Percentiles rank a stretch among this genome's conserved stretches.
Evolutionary conservation across 2,888 invertebrate genomes (phyloP).

Genomic region (Tinea pellionella): DNA sequence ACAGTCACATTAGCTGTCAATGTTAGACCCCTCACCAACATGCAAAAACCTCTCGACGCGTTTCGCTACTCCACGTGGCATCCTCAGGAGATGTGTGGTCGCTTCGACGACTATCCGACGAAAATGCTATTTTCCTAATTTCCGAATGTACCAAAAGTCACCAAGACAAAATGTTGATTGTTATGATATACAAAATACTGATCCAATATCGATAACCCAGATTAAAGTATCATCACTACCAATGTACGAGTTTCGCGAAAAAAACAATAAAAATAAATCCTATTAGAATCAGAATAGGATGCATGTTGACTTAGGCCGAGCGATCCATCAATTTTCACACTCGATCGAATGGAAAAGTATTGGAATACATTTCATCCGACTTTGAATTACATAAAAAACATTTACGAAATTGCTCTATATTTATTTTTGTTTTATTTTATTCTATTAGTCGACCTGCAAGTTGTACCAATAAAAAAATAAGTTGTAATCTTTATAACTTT

Average conservation of each 20-base stretch:
- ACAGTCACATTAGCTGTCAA: too few species aligned
- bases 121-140: too few species aligned
- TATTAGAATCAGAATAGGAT: background rate
- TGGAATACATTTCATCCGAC: background rate
- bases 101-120: too few species aligned
- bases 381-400: background rate
- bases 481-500: too few species aligned
- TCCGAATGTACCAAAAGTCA: too few species aligned
- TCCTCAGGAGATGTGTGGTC: too few species aligned
- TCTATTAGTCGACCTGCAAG: too few species aligned
- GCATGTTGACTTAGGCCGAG: conserved; percentile 16
- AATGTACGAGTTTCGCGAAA: background rate
- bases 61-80: too few species aligned
- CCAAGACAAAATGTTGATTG: too few species aligned
- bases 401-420: background rate
- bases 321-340: conserved; percentile 18
- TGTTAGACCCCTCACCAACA: too few species aligned
- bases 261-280: background rate
- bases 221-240: background rate
- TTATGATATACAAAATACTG: background rate
- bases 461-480: too few species aligned
- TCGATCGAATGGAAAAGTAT: conserved; percentile 5
- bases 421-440: background rate
- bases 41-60: too few species aligned
- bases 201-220: background rate